phyloP scores from a whole-genome alignment of 2,113 vertebrate species.

The Dicerorhinus sumatrensis region DNA sequence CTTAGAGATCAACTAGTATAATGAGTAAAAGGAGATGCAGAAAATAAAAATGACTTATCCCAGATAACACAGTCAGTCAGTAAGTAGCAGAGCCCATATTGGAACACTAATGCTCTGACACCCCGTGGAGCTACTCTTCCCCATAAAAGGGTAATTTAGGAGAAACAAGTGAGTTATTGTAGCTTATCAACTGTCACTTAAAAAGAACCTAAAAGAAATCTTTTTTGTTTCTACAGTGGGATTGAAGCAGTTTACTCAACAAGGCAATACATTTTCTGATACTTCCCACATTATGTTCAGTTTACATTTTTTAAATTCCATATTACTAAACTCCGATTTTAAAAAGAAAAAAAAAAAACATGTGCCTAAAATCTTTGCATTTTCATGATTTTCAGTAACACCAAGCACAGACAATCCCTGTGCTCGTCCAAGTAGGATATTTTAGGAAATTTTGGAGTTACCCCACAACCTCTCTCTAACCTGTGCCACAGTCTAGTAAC shows the following conservation, averaged over 20 bases:
- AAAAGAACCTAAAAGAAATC: neutral
- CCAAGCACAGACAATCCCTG: neutral
- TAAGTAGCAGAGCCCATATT: neutral
- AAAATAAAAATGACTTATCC: slow-evolving; percentile 7
- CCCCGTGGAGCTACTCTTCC: neutral
- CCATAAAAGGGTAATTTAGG: neutral
- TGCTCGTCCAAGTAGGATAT: neutral
- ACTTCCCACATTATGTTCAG: neutral
- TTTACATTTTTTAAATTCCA: neutral
- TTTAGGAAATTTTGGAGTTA: neutral
- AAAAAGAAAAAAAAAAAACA: neutral
- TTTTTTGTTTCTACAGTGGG: neutral
- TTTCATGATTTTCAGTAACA: neutral
- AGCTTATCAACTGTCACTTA: neutral
- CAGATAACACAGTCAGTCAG: neutral
- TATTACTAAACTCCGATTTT: neutral
- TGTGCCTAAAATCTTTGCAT: neutral
- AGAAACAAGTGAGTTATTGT: neutral
- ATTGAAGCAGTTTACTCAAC: neutral
- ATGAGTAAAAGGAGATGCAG: neutral
- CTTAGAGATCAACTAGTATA: neutral
- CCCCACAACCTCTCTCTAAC: neutral
- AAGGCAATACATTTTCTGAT: neutral
- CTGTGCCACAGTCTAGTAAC: neutral
- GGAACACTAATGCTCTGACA: neutral